These are phyloP conservation scores for Bettongia penicillata DNA, from an alignment of 2,113 vertebrate genomes.

Conservation along the genomic window DNA sequence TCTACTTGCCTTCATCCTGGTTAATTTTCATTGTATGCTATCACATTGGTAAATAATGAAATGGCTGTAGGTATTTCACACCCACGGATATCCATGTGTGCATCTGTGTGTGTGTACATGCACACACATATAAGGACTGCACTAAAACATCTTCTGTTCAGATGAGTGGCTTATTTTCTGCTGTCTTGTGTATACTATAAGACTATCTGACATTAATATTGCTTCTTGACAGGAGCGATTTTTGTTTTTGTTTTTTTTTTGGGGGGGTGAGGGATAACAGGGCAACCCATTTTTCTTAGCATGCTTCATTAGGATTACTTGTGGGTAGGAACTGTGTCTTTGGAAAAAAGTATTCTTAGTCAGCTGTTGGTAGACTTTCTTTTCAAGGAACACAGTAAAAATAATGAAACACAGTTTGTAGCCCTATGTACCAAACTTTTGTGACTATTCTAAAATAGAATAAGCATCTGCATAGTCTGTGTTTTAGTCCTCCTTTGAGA, in stretches of 20 bases:
- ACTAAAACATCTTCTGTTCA: background rate
- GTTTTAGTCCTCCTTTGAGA: constrained; percentile 2
- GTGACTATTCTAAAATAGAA: constrained; percentile 39
- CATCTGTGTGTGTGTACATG: too few relatives aligned
- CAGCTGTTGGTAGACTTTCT: constrained; percentile 26
- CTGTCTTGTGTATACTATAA: background rate
- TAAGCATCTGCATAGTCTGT: constrained; percentile 8
- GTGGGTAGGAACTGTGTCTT: constrained; percentile 21
- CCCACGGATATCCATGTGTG: too few relatives aligned
- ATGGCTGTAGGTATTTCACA: background rate
- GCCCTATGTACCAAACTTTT: background rate
- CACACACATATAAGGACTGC: background rate
- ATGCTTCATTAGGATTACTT: background rate
- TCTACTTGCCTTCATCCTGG: constrained; percentile 29
- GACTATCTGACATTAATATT: constrained; percentile 13
- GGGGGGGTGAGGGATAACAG: background rate
- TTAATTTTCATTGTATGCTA: background rate
- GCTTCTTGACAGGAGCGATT: background rate
- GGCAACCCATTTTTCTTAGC: background rate
- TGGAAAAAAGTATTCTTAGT: constrained; percentile 25
- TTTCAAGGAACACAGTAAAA: constrained; percentile 47
- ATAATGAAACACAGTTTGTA: constrained; percentile 20
- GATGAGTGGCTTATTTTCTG: constrained; percentile 8
- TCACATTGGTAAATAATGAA: constrained; percentile 19
- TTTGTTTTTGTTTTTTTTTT: constrained; percentile 22